Evolutionary conservation across 2,888 invertebrate species (phyloP).

Genomic region (Polylopha cassiicola): DNA sequence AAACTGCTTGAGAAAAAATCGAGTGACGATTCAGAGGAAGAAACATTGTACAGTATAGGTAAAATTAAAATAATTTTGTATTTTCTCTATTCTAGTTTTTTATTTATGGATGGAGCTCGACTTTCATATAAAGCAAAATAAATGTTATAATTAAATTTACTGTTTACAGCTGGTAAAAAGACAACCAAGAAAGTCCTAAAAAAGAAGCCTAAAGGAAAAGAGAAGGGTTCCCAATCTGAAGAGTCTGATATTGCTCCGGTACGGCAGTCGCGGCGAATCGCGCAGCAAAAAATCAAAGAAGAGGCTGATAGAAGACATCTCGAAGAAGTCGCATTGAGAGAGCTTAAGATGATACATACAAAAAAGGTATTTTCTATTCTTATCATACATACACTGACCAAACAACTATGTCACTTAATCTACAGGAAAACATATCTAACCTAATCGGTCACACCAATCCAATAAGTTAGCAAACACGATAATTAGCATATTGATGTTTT

Average conservation of each 20-base stretch:
- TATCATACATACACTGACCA: too few species aligned
- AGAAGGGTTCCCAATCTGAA: slow-evolving; percentile 35
- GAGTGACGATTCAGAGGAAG: slow-evolving; percentile 72
- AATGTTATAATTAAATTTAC: too few species aligned
- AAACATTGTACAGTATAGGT: slow-evolving; percentile 68
- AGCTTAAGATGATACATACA: slow-evolving; percentile 81
- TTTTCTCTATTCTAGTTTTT: too few species aligned
- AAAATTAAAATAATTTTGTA: slow-evolving; percentile 18
- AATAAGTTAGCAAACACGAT: too few species aligned
- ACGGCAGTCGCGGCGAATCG: slow-evolving; percentile 89
- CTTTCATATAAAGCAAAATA: too few species aligned
- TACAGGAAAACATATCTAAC: too few species aligned
- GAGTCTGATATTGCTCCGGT: slow-evolving; percentile 75
- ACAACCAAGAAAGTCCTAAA: slow-evolving; percentile 52
- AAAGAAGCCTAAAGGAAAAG: slow-evolving; percentile 40
- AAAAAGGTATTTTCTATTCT: slow-evolving; percentile 52
- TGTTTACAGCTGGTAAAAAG: slow-evolving; percentile 56
- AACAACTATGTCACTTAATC: too few species aligned
- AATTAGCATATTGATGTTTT: too few species aligned
- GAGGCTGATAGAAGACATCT: slow-evolving; percentile 86
- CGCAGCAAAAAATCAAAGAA: slow-evolving; percentile 91
- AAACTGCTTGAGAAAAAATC: slow-evolving; percentile 71
- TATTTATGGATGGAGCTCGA: too few species aligned
- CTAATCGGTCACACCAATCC: too few species aligned
- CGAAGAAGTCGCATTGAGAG: slow-evolving; percentile 84